Evolutionary conservation across 2,888 invertebrate genomes (phyloP).

Genomic region (Chrysopilus asiliformis): DNA sequence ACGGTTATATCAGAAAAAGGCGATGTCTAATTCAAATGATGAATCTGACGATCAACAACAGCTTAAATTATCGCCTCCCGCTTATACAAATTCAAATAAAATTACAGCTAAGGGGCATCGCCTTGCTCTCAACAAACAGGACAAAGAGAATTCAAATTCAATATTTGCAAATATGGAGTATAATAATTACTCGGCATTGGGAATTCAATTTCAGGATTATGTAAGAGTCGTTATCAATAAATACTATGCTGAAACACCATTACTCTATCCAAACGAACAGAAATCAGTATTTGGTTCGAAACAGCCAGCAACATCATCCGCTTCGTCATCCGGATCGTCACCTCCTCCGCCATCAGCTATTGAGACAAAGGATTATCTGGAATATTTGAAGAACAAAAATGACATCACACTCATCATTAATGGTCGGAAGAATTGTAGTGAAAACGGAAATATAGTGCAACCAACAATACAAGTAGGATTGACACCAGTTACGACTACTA

Average conservation of each 20-base stretch:
- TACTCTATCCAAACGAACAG: conserved; percentile 21
- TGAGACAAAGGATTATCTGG: conserved; percentile 32
- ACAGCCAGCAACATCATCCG: not conserved
- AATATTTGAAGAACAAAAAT: conserved; percentile 34
- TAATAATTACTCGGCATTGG: conserved; percentile 33
- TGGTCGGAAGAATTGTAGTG: conserved; percentile 11
- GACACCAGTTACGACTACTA: conserved; percentile 10
- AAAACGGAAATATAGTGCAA: too few relatives aligned
- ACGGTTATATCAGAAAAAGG: conserved; percentile 25
- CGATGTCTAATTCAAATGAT: conserved; percentile 26
- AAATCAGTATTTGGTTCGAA: not conserved
- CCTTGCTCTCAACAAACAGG: conserved; percentile 12
- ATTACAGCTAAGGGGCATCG: conserved; percentile 15
- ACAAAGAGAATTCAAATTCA: conserved; percentile 23
- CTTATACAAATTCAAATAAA: conserved; percentile 21
- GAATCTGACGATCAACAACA: conserved; percentile 25
- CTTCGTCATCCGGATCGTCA: not conserved
- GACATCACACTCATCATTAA: conserved; percentile 33
- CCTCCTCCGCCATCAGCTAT: too few relatives aligned
- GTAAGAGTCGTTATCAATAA: conserved; percentile 35
- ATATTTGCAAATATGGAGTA: conserved; percentile 34
- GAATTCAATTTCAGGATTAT: conserved; percentile 35
- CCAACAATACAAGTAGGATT: conserved; percentile 5
- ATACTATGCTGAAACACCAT: conserved; percentile 33
- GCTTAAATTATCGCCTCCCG: conserved; percentile 38